Evolutionary conservation across 2,888 invertebrate species (phyloP), one percentile per base, ranked within the genome.

Genomic region (Chaitophorus viminalis): DNA sequence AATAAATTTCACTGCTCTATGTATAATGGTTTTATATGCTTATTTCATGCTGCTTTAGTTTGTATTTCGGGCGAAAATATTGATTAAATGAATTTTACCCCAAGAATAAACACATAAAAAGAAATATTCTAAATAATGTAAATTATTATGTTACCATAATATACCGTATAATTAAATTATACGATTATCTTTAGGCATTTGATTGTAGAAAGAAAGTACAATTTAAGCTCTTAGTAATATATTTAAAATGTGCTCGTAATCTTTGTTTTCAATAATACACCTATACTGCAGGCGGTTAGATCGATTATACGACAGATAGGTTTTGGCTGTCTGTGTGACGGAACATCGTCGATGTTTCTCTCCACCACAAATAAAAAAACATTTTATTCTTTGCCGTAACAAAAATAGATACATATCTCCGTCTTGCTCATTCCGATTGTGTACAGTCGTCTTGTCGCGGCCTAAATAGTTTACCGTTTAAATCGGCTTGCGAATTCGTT

Each of bases 381-480:
- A 54, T 83, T 83, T 83, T 75, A 54, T 84, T 46, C 46, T 83
- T 29, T 21, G 39, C 29, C 76, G 60, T 25, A 84, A 84, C 84
- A 65, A 76, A 84, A 84, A 84, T 84, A 84, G 84, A 84, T 76
- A 39, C 83, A 65, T 75, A 83, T 76, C 65, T 75, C 39, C 21
- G 72, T 74, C 74, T 75, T 36, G 54, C 36, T 75, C 83, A 83
- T 83, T 83, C 75, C 83, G 75, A 83, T 83, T 83, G 76, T 76
- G 36, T 54, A 60, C 60, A 29, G 39, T 46, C 46, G 65, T 54
- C 74, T 75, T 60, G 75, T 60, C 31, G 76, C 84, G 84, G 84
- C 84, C 84, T 84, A 84, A 84, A 84, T 84, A 84, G 84, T 76
- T 84, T 68, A 84, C 65, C 46, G 76, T 84, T 84, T 84, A 65